These are phyloP conservation scores for Zelleria hepariella DNA, from an alignment of 2,888 invertebrate species.

Conservation along the genomic window DNA sequence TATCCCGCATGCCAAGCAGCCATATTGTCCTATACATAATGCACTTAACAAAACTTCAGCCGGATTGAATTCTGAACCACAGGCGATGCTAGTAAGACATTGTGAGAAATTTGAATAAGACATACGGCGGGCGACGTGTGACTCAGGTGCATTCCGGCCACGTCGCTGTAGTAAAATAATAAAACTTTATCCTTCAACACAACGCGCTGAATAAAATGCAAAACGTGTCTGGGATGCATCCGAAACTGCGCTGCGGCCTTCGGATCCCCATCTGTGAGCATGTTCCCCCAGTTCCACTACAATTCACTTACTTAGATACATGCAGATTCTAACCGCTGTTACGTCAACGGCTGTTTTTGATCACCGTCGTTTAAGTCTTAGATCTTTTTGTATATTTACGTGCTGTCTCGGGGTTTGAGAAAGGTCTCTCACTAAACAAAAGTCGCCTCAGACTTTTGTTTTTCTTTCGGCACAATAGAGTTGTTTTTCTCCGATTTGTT, in stretches of 20 bases:
- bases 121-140: conserved; percentile 10
- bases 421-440: not conserved
- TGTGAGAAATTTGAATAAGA: conserved; percentile 9
- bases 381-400: not conserved
- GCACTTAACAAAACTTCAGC: not conserved
- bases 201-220: conserved; percentile 70
- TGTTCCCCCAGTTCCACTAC: not conserved
- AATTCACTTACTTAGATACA: not conserved
- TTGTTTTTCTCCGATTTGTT: not conserved
- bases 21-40: not conserved
- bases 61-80: not conserved
- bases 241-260: conserved; percentile 18
- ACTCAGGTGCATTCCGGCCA: conserved; percentile 54
- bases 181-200: conserved; percentile 67
- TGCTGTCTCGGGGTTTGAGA: not conserved
- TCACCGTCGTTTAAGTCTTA: not conserved
- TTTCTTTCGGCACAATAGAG: not conserved
- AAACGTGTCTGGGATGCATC: conserved; percentile 62
- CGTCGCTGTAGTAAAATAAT: conserved; percentile 68
- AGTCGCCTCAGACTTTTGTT: not conserved
- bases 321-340: not conserved
- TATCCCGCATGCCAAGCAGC: not conserved
- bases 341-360: not conserved
- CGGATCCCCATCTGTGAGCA: not conserved
- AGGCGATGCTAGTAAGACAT: not conserved